Conservation (phyloP, 2,797 vertebrate genomes). For the Acanthopagrus latus region DNA sequence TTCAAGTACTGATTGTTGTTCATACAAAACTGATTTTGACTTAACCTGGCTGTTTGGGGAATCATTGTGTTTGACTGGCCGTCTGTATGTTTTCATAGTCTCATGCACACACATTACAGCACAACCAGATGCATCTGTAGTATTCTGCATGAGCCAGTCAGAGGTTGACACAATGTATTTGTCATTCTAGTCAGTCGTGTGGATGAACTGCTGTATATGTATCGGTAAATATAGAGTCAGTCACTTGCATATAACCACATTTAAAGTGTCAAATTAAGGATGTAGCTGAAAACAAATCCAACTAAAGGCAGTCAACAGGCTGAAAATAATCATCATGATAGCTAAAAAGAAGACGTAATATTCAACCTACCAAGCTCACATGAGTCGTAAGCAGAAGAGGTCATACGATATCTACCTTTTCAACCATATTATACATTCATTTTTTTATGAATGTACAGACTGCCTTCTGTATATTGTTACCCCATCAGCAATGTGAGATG, state of each 20-base stretch:
- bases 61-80: neutral
- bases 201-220: neutral
- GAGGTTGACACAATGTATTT: slow-evolving; percentile 14
- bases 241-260: too few relatives aligned
- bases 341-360: too few relatives aligned
- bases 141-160: slow-evolving; percentile 3
- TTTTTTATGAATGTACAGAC: neutral
- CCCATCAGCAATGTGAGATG: neutral
- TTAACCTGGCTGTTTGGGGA: neutral
- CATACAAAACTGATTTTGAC: neutral
- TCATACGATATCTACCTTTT: neutral
- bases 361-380: neutral
- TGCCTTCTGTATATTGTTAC: neutral
- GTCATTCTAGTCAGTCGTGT: too few relatives aligned
- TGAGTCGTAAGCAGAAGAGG: neutral
- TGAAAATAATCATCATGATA: neutral
- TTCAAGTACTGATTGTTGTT: neutral
- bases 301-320: neutral
- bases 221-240: neutral
- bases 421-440: neutral
- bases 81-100: slow-evolving; percentile 7
- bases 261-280: neutral
- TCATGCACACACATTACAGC: slow-evolving; percentile 1
- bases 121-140: neutral
- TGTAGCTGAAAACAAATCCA: neutral